Conservation (phyloP, 1,140 invertebrate species). For the Drosophila mauritiana region DNA sequence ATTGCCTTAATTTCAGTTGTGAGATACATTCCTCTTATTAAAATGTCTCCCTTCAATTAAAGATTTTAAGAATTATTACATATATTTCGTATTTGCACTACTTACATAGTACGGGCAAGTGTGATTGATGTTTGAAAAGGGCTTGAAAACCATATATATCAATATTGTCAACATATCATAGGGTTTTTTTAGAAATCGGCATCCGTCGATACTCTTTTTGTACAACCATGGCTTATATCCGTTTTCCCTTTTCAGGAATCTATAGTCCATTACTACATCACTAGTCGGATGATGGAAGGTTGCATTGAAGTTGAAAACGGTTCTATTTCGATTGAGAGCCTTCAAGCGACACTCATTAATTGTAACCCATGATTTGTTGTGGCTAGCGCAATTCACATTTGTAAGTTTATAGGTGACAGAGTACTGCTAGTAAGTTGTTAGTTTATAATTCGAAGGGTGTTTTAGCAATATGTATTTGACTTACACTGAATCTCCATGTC, state of each 20-base stretch:
- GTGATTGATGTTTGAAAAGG: slow-evolving; percentile 19
- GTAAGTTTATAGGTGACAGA: slow-evolving; percentile 7
- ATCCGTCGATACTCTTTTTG: slow-evolving; percentile 2
- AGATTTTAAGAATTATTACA: neutral
- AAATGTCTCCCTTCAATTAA: neutral
- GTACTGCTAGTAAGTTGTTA: slow-evolving; percentile 7
- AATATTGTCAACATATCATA: neutral
- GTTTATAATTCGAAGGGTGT: neutral
- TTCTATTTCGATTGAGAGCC: slow-evolving; percentile 13
- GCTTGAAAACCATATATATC: slow-evolving; percentile 2
- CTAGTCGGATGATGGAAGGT: slow-evolving; percentile 2
- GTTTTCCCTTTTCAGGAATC: slow-evolving; percentile 1
- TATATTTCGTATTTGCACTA: neutral
- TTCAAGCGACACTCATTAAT: slow-evolving; percentile 27
- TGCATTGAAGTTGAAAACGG: slow-evolving; percentile 14
- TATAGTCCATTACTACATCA: neutral
- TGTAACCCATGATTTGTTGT: slow-evolving; percentile 18
- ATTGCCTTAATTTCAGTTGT: neutral
- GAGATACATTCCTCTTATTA: slow-evolving; percentile 11
- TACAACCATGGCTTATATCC: slow-evolving; percentile 23
- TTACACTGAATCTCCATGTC: slow-evolving; percentile 6
- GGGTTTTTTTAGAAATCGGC: slow-evolving; percentile 11
- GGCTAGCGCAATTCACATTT: slow-evolving; percentile 7
- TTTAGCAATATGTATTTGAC: neutral
- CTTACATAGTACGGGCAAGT: slow-evolving; percentile 15